phyloP scores from a whole-genome alignment of 1,140 invertebrate species.

The Nomia melanderi region DNA sequence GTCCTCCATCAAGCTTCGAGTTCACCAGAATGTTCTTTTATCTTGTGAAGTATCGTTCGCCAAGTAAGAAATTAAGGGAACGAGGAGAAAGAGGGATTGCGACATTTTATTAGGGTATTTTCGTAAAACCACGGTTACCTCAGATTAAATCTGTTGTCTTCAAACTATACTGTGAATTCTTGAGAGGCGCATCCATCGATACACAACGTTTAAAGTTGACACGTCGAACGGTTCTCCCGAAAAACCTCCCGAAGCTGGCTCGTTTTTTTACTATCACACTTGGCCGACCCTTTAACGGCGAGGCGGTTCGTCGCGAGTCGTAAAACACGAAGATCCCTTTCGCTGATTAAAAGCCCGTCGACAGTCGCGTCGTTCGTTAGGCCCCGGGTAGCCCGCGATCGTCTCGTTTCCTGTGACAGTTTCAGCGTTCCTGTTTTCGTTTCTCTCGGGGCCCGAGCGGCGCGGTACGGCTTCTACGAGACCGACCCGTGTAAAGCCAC shows the following conservation, averaged over 20 bases:
- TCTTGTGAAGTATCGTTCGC: too few relatives aligned
- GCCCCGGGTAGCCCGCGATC: constrained; percentile 19
- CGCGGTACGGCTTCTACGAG: not conserved
- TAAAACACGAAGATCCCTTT: constrained; percentile 44
- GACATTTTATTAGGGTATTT: too few relatives aligned
- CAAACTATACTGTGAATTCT: too few relatives aligned
- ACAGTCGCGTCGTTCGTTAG: constrained; percentile 40
- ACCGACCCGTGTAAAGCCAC: not conserved
- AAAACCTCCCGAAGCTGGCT: constrained; percentile 9
- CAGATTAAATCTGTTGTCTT: not conserved
- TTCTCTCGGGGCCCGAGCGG: not conserved
- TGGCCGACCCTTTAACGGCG: not conserved
- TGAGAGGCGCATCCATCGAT: too few relatives aligned
- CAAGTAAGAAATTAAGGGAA: too few relatives aligned
- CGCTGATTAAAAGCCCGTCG: constrained; percentile 36
- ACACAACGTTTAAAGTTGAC: too few relatives aligned
- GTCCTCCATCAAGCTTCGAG: too few relatives aligned
- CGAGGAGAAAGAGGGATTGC: too few relatives aligned
- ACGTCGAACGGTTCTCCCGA: not conserved
- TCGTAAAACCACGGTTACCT: too few relatives aligned
- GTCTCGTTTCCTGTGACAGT: constrained; percentile 36
- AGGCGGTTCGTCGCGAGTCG: constrained; percentile 36
- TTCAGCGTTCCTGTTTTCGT: constrained; percentile 34
- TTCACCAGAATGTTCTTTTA: too few relatives aligned
- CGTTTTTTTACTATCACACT: constrained; percentile 3